Base-by-base conservation (phyloP, 2,113 vertebrate species). In the Podarcis cretensis region DNA sequence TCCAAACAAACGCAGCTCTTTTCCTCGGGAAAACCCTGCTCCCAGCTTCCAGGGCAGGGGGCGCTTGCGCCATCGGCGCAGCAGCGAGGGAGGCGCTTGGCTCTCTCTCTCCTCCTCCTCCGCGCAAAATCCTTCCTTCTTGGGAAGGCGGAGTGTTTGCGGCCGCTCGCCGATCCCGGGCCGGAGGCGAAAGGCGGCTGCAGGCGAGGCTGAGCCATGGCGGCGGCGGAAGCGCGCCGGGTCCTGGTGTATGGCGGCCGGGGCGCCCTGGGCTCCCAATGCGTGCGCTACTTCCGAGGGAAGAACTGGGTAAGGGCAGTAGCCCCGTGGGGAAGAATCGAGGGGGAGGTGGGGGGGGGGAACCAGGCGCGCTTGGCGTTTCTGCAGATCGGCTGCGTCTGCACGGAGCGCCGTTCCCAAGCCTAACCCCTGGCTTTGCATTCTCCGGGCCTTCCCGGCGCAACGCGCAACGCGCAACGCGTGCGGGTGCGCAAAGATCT, bases 201-300 rank as follows among this genome's bases (percentile, higher is more conserved):
- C 59, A 6, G 23, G n/a, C 0, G 1, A 20, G 30, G 40, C 0
- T 6, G 92, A 27, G 85, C 1, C 21, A 54, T 88, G 90, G 96
- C 97, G 8, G 95, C 94, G 0, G 90, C 93, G 1, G 97, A 94
- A 79, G 95, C 94, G 0, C 95, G 96, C 82, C 94, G 97, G 92
- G 98, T 98, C 40, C 95, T 99, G 90, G 97, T 99, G 57, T 99
- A 99, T 69, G 98, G 98, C 0, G 98, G 98, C 18, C 94, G 90
- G 68, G 98, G 98, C 1, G 98, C 98, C 0, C 96, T 99, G 95
- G 98, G 98, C 57, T 97, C 98, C 2, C 96, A 96, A 16, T 98
- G 98, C 87, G 98, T 99, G 87, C 97, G 94, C 9, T 95, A 97
- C 83, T 98, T 99, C 92, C 98, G 95, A 86, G 95, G 98, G 43